Percentiles rank a stretch among this genome's conserved stretches.
Conservation (phyloP, 1,140 invertebrate genomes). For the Leptopilina clavipes region DNA sequence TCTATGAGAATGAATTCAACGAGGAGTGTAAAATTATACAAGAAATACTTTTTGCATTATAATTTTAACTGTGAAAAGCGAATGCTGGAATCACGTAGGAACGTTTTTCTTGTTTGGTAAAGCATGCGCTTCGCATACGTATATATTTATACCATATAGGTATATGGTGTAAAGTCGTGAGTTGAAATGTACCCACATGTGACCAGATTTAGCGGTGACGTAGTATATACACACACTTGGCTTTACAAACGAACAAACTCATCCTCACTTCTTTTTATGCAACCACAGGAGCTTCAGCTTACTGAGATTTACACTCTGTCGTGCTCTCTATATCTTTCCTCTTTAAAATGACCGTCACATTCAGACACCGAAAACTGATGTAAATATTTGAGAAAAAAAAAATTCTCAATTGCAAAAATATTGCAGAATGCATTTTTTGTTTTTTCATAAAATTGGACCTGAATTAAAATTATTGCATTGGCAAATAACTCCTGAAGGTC, state of each 20-base stretch:
- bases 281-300: neutral
- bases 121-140: neutral
- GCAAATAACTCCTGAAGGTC: too few species aligned
- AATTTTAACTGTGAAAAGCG: neutral
- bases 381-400: too few species aligned
- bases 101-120: neutral
- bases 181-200: conserved; percentile 14
- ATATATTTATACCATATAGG: neutral
- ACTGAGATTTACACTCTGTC: too few species aligned
- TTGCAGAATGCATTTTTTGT: too few species aligned
- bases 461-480: too few species aligned
- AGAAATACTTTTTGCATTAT: conserved; percentile 12
- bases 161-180: neutral
- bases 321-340: neutral
- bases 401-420: too few species aligned
- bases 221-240: neutral
- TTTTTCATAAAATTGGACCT: too few species aligned
- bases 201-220: conserved; percentile 12
- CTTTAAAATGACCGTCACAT: neutral
- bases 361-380: neutral
- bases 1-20: neutral
- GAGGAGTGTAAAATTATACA: neutral
- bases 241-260: neutral
- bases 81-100: conserved; percentile 2
- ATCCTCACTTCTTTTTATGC: conserved; percentile 9